phyloP scores from a whole-genome alignment of 2,797 vertebrate species.

The Simalia tracyae region DNA sequence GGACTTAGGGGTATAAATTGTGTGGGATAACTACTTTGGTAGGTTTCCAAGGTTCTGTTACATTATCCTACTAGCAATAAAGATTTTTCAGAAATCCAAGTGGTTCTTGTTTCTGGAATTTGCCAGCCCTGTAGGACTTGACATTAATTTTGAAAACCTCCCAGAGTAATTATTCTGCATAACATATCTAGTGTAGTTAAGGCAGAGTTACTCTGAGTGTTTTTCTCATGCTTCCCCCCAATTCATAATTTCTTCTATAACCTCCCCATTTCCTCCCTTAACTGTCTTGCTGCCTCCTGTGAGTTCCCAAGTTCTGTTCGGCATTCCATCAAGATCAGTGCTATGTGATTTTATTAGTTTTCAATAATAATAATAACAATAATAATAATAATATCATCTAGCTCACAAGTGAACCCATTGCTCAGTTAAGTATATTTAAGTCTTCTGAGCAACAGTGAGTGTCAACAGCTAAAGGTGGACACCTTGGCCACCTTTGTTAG shows the following conservation, averaged over 20 bases:
- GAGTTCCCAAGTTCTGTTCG: neutral
- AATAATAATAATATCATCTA: neutral
- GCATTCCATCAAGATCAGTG: neutral
- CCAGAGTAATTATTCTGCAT: neutral
- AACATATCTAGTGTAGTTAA: neutral
- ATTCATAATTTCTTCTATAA: neutral
- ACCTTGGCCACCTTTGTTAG: neutral
- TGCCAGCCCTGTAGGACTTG: neutral
- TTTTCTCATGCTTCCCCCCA: neutral
- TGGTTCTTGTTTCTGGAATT: no score
- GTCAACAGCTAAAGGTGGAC: neutral
- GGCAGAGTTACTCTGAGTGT: neutral
- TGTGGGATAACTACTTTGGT: no score
- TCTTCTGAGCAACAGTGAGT: neutral
- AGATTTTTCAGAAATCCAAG: no score
- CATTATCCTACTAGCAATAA: no score
- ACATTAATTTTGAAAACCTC: neutral
- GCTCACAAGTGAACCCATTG: neutral
- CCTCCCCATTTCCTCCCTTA: neutral
- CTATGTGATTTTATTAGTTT: neutral
- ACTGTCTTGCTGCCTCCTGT: neutral
- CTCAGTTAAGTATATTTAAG: neutral
- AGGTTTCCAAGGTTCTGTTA: no score
- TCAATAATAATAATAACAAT: neutral
- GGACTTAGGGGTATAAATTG: no score